Percentiles rank a stretch among this genome's conserved stretches.
Conservation (phyloP, 2,113 vertebrate species). For the Rhadina sibilatrix region DNA sequence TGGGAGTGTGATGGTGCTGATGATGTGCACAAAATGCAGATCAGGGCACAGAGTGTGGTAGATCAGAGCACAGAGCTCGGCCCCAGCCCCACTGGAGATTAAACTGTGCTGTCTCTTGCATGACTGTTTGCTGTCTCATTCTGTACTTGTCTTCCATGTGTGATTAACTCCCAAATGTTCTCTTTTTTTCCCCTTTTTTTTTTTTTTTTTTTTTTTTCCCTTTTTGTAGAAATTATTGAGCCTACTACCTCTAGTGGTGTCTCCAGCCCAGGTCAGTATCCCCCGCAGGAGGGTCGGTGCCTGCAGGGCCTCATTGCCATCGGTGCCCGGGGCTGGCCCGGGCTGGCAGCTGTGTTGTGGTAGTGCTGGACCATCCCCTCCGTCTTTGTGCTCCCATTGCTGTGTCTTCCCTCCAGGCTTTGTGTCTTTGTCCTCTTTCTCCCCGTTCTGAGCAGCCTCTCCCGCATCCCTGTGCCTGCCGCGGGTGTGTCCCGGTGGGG, state of each 20-base stretch:
- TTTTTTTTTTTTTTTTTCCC: constrained; percentile 78
- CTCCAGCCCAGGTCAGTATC: constrained; percentile 99
- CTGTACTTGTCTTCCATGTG: constrained; percentile 80
- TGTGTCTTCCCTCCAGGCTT: constrained; percentile 39
- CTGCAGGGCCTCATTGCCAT: constrained; percentile 25
- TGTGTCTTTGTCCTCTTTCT: background rate
- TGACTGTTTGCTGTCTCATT: constrained; percentile 79
- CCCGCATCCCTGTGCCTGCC: background rate
- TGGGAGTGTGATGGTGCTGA: background rate
- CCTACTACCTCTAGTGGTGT: constrained; percentile 96
- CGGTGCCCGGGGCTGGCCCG: background rate
- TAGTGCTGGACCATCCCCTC: constrained; percentile 70
- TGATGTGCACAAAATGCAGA: accelerated
- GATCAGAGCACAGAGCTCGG: background rate
- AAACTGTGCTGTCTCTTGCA: constrained; percentile 65
- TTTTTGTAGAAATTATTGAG: constrained; percentile 98
- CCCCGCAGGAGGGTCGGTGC: constrained; percentile 81
- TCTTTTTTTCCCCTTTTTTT: constrained; percentile 72
- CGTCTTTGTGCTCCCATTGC: constrained; percentile 48
- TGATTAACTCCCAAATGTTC: constrained; percentile 95
- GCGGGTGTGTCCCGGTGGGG: background rate
- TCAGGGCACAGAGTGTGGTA: background rate
- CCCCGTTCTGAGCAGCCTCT: background rate
- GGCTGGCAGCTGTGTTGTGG: background rate
- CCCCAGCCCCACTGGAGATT: background rate